Percentiles rank a stretch among this genome's conserved stretches.
These are phyloP conservation scores for Pristis pectinata DNA, from an alignment of 2,797 vertebrate genomes.

Conservation along the genomic window DNA sequence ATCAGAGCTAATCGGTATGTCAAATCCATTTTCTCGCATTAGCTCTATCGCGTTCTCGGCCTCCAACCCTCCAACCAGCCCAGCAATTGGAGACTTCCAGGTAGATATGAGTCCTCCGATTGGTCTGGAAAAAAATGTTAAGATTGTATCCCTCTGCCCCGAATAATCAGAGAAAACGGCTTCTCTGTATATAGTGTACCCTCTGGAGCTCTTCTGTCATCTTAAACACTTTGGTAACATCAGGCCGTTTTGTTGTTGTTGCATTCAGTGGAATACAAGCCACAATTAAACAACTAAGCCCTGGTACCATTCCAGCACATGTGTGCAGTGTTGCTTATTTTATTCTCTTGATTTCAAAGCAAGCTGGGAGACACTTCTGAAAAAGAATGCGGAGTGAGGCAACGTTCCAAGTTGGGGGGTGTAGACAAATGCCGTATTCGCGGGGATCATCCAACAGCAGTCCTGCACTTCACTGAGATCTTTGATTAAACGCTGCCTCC, in stretches of 20 bases:
- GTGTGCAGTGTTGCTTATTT: neutral
- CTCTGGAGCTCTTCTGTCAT: neutral
- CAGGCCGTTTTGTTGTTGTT: too few relatives aligned
- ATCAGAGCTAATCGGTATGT: neutral
- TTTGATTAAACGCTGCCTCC: neutral
- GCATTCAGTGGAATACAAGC: neutral
- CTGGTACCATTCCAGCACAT: too few relatives aligned
- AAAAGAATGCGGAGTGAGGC: neutral
- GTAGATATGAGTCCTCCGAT: neutral
- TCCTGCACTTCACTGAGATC: neutral
- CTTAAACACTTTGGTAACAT: neutral
- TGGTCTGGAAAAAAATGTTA: neutral
- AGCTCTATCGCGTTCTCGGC: neutral
- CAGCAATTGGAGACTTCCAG: neutral
- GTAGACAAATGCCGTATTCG: neutral
- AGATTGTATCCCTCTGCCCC: neutral
- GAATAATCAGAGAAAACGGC: neutral
- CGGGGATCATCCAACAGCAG: neutral
- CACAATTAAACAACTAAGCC: neutral
- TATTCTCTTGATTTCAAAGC: too few relatives aligned
- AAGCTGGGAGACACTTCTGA: too few relatives aligned
- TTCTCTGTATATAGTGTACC: neutral
- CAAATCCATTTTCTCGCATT: neutral
- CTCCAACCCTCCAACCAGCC: neutral
- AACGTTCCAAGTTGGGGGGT: neutral